Conservation (phyloP, 2,113 vertebrate species). For the Urocitellus parryii region DNA sequence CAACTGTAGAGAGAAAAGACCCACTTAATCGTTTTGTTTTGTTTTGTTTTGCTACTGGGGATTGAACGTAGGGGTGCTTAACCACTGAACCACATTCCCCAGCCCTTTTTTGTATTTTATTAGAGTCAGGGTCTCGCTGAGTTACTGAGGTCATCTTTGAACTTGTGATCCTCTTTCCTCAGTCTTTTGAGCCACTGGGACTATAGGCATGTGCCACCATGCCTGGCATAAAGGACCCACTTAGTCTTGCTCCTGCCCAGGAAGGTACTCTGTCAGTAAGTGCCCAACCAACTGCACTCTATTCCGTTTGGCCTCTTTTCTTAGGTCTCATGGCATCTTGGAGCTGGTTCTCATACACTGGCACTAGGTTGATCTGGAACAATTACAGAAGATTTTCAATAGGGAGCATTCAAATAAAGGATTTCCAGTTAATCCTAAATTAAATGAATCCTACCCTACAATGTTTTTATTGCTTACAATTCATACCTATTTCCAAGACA, state of each 20-base stretch:
- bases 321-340: not conserved
- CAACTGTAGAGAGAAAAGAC: not conserved
- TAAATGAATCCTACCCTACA: not conserved
- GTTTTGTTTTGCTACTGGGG: too few relatives aligned
- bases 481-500: constrained; percentile 31
- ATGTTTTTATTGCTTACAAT: constrained; percentile 22
- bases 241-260: not conserved
- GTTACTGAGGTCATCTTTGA: too few relatives aligned
- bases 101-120: too few relatives aligned
- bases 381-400: not conserved
- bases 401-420: not conserved
- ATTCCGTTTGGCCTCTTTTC: not conserved
- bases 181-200: too few relatives aligned
- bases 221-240: not conserved
- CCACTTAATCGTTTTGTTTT: too few relatives aligned
- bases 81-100: too few relatives aligned
- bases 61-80: too few relatives aligned
- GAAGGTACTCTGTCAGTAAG: not conserved
- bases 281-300: not conserved
- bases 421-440: not conserved
- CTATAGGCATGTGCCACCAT: too few relatives aligned
- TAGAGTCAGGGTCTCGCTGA: too few relatives aligned
- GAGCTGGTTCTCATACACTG: not conserved
- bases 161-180: too few relatives aligned
- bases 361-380: not conserved